Conservation (phyloP, 2,113 vertebrate species). For the Rana temporaria region DNA sequence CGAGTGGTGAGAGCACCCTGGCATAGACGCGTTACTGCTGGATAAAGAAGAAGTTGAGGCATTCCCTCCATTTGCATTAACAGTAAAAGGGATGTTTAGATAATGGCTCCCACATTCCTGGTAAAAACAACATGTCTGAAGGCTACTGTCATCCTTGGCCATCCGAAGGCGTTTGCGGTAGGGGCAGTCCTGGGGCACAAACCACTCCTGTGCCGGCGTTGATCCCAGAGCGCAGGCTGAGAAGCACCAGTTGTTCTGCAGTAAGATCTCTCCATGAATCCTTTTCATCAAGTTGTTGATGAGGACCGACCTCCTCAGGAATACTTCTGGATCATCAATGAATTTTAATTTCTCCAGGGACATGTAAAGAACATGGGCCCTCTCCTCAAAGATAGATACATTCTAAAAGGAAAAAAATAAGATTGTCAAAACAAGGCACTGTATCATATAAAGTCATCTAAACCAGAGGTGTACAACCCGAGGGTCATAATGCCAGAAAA, state of each 20-base stretch:
- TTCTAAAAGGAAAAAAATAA: conserved; percentile 73
- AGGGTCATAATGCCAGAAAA: too few relatives aligned
- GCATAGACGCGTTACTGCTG: conserved; percentile 69
- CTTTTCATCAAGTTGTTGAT: conserved; percentile 95
- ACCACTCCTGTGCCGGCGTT: conserved; percentile 79
- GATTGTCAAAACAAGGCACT: conserved; percentile 28
- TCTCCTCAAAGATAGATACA: conserved; percentile 88
- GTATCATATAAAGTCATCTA: too few relatives aligned
- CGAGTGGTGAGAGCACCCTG: conserved; percentile 75
- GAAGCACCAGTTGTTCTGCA: conserved; percentile 95
- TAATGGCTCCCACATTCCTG: conserved; percentile 86
- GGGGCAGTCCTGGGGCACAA: conserved; percentile 81
- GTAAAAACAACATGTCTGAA: conserved; percentile 90
- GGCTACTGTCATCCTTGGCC: conserved; percentile 84
- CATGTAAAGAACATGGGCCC: conserved; percentile 92
- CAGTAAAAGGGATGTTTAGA: conserved; percentile 86
- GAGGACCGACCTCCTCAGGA: conserved; percentile 91
- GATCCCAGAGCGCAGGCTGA: conserved; percentile 75
- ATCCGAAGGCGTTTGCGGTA: conserved; percentile 89
- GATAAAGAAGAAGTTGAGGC: conserved; percentile 68
- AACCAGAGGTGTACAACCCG: too few relatives aligned
- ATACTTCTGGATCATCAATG: conserved; percentile 94
- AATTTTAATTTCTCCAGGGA: conserved; percentile 96
- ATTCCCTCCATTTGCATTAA: conserved; percentile 75
- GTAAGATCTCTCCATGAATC: conserved; percentile 89